Evolutionary conservation across 2,797 vertebrate genomes (phyloP).

Genomic region (Lacerta agilis): DNA sequence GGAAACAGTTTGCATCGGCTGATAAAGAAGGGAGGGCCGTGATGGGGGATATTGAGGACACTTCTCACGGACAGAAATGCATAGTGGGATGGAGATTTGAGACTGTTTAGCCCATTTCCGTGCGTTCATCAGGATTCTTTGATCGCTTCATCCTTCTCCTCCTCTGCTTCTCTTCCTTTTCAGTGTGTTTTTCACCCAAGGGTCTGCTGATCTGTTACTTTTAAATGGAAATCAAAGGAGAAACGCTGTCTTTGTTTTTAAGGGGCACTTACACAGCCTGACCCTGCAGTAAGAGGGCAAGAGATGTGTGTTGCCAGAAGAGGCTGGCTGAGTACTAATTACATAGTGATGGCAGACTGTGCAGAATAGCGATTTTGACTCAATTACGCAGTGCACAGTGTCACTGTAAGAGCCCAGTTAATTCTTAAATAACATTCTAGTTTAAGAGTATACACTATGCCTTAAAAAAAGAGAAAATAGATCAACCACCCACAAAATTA

Average conservation of each 20-base stretch:
- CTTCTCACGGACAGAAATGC: neutral
- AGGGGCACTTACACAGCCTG: slow-evolving; percentile 25
- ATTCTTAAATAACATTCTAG: slow-evolving; percentile 60
- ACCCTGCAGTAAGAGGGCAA: neutral
- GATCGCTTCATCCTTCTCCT: neutral
- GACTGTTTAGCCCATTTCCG: neutral
- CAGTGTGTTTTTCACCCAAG: neutral
- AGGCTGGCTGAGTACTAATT: slow-evolving; percentile 47
- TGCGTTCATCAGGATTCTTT: accelerated
- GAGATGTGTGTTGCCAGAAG: slow-evolving; percentile 36
- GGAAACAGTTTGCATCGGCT: neutral
- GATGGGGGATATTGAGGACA: accelerated
- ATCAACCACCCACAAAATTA: slow-evolving; percentile 24
- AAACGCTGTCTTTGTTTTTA: neutral
- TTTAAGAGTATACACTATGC: slow-evolving; percentile 57
- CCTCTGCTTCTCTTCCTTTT: neutral
- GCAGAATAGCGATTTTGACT: slow-evolving; percentile 56
- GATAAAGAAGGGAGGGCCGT: neutral
- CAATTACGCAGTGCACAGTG: slow-evolving; percentile 60
- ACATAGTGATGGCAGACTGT: slow-evolving; percentile 42
- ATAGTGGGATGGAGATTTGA: accelerated
- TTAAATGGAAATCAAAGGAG: neutral
- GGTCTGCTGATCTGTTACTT: accelerated
- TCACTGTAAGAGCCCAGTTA: slow-evolving; percentile 62
- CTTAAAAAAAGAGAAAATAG: slow-evolving; percentile 2